Evolutionary conservation across 2,888 invertebrate genomes (phyloP).

Genomic region (Linnaemya tessellans): DNA sequence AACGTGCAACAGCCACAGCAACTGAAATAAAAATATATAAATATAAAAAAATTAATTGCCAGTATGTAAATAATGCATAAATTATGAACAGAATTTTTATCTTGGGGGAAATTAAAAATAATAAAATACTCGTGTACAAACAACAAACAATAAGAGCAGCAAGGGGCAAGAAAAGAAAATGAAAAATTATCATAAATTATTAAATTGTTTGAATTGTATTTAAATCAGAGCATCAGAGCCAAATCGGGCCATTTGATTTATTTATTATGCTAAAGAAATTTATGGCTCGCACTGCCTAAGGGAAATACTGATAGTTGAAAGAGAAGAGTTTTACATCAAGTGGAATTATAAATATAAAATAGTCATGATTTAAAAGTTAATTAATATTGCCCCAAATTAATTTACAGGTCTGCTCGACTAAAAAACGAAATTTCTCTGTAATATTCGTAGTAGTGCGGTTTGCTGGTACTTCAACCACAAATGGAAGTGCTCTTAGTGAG

Average conservation of each 20-base stretch:
- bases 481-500: too few species aligned
- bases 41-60: conserved; percentile 54
- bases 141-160: background rate
- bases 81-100: conserved; percentile 57
- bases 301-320: background rate
- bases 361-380: background rate
- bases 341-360: background rate
- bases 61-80: conserved; percentile 67
- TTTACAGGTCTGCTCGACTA: too few species aligned
- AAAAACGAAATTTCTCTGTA: too few species aligned
- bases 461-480: too few species aligned
- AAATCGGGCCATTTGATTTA: conserved; percentile 32
- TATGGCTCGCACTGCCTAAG: background rate
- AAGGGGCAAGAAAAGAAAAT: conserved; percentile 12
- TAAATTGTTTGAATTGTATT: conserved; percentile 45
- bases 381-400: too few species aligned
- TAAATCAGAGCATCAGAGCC: conserved; percentile 26
- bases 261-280: conserved; percentile 9
- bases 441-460: too few species aligned
- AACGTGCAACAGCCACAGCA: conserved; percentile 11
- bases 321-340: background rate
- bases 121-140: conserved; percentile 32
- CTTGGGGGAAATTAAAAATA: conserved; percentile 60
- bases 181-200: conserved; percentile 41
- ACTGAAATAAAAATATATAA: background rate